Conservation (phyloP, 1,140 invertebrate species). For the Xylocopa sonorina region DNA sequence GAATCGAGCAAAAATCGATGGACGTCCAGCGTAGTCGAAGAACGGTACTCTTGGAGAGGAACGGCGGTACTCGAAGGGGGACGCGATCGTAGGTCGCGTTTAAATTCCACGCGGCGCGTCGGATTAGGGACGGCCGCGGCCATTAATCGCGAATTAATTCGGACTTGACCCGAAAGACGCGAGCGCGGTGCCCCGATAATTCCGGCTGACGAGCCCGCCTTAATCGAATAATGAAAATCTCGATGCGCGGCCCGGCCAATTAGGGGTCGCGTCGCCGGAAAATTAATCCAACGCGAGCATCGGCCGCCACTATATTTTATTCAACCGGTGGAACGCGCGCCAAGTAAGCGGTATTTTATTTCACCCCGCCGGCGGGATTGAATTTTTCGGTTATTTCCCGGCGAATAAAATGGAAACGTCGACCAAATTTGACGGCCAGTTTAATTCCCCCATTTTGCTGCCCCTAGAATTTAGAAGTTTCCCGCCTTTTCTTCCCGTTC, state of each 20-base stretch:
- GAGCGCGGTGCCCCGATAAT: conserved; percentile 32
- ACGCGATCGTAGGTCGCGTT: conserved; percentile 2
- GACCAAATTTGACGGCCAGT: not conserved
- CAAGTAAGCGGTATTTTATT: not conserved
- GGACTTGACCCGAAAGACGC: conserved; percentile 34
- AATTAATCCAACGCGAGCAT: conserved; percentile 32
- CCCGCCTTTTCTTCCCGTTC: too few relatives aligned
- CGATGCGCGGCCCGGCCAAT: conserved; percentile 18
- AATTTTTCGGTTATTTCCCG: not conserved
- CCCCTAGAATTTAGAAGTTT: too few relatives aligned
- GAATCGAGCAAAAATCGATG: too few relatives aligned
- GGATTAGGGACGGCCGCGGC: conserved; percentile 21
- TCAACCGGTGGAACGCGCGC: not conserved
- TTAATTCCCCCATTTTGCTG: too few relatives aligned
- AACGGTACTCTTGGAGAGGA: not conserved
- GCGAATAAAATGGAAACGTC: too few relatives aligned
- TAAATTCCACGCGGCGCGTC: conserved; percentile 13
- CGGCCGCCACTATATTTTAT: not conserved
- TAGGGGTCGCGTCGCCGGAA: conserved; percentile 25
- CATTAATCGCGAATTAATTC: conserved; percentile 47
- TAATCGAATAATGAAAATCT: conserved; percentile 46
- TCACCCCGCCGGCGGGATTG: not conserved
- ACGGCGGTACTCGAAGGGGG: not conserved
- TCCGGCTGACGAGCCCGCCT: conserved; percentile 1
- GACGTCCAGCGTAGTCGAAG: too few relatives aligned